Evolutionary conservation across 2,797 vertebrate genomes (phyloP).

Genomic region (Dendrocincla fuliginosa): DNA sequence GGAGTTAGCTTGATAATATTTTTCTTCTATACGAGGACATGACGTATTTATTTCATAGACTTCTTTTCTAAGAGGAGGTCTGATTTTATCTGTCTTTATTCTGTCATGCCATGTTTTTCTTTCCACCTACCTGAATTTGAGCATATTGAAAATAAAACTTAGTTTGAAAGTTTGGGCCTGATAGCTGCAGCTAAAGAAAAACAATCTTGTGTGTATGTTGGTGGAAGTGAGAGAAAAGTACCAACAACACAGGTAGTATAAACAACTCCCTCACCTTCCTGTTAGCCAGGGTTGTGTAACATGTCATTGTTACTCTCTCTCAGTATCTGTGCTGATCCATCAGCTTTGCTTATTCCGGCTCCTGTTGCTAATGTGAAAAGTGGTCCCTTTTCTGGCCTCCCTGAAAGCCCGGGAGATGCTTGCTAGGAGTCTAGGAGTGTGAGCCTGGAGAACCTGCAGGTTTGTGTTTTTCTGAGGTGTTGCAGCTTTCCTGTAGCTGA

Average conservation of each 20-base stretch:
- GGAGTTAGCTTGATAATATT: background rate
- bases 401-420: background rate
- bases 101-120: background rate
- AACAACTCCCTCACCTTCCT: background rate
- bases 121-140: background rate
- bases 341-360: background rate
- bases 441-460: background rate
- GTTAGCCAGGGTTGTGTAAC: background rate
- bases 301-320: background rate
- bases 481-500: background rate
- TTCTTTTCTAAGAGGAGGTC: background rate
- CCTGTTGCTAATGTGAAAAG: background rate
- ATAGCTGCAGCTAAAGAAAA: background rate
- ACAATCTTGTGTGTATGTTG: fast-evolving
- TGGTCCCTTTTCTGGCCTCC: background rate
- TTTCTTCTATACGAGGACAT: background rate
- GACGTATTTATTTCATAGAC: background rate
- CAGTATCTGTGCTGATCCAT: background rate
- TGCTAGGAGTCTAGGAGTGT: background rate
- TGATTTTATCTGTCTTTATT: background rate
- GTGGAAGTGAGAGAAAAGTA: background rate
- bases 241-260: background rate
- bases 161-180: background rate
- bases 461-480: background rate
- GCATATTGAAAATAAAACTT: background rate